phyloP scores from a whole-genome alignment of 2,888 invertebrate species.

The Cerastis rubricosa region DNA sequence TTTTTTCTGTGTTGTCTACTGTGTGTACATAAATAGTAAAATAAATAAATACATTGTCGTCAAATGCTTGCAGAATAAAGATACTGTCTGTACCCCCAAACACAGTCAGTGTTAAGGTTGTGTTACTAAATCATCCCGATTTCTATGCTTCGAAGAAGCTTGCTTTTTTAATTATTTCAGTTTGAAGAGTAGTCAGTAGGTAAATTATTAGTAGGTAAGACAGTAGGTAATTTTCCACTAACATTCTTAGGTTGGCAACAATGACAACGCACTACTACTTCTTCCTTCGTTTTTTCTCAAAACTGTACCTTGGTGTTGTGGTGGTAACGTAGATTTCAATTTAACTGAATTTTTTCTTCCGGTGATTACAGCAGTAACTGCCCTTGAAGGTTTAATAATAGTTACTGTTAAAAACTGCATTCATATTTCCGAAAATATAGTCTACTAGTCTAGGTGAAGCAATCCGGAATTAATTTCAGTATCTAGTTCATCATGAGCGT shows the following conservation, averaged over 20 bases:
- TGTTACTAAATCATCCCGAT: background rate
- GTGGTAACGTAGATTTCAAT: background rate
- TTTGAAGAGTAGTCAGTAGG: no score
- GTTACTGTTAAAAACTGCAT: background rate
- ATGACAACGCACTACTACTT: background rate
- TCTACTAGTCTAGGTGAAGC: constrained; percentile 20
- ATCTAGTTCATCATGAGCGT: constrained; percentile 44
- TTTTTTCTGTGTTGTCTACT: no score
- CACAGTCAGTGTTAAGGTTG: no score
- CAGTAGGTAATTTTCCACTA: background rate
- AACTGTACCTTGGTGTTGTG: background rate
- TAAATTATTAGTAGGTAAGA: no score
- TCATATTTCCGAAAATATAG: constrained; percentile 8
- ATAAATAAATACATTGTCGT: no score
- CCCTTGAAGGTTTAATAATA: background rate
- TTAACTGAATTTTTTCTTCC: background rate
- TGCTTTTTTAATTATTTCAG: no score
- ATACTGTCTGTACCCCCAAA: no score
- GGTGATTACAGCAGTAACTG: background rate
- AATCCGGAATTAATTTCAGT: constrained; percentile 37
- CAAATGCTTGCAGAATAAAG: background rate
- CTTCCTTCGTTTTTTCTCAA: background rate
- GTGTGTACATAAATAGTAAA: no score
- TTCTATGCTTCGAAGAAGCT: background rate
- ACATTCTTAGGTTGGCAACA: background rate